A percentile compares a stretch with the other conserved stretches of the same genome.
Conservation (phyloP, 2,113 vertebrate genomes). For the Phalacrocorax aristotelis region DNA sequence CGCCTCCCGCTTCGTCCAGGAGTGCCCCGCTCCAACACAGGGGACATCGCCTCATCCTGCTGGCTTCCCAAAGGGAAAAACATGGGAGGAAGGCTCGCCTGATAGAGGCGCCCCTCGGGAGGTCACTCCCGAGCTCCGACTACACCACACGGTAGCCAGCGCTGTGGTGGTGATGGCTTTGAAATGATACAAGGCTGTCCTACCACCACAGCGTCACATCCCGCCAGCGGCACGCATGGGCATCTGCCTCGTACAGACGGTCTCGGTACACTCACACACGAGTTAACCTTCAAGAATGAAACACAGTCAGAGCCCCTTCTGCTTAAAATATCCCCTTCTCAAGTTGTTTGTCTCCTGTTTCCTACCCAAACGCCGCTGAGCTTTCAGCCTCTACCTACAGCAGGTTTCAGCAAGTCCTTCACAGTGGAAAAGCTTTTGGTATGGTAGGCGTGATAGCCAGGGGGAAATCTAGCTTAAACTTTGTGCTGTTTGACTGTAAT, state of each 20-base stretch:
- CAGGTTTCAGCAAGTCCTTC: neutral
- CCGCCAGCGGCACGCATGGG: accelerated
- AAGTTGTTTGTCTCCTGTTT: neutral
- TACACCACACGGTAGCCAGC: accelerated
- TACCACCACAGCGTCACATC: accelerated
- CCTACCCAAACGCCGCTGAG: accelerated
- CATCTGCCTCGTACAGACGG: neutral
- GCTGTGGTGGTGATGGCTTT: accelerated
- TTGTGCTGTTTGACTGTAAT: neutral
- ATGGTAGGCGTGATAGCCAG: neutral
- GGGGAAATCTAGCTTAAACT: neutral
- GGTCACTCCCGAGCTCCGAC: neutral
- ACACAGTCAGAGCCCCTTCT: neutral
- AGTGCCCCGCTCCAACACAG: neutral
- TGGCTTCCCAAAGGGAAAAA: neutral
- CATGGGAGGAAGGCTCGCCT: accelerated
- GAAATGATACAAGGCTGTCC: accelerated
- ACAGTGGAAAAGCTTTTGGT: neutral
- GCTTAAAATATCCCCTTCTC: neutral
- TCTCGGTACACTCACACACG: accelerated
- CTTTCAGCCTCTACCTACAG: neutral
- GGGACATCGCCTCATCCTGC: neutral
- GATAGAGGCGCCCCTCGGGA: neutral
- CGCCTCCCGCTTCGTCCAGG: neutral
- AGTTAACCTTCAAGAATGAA: neutral